A percentile compares a stretch with the other conserved stretches of the same genome.
Conservation (phyloP, 2,113 vertebrate genomes). For the Eretmochelys imbricata region DNA sequence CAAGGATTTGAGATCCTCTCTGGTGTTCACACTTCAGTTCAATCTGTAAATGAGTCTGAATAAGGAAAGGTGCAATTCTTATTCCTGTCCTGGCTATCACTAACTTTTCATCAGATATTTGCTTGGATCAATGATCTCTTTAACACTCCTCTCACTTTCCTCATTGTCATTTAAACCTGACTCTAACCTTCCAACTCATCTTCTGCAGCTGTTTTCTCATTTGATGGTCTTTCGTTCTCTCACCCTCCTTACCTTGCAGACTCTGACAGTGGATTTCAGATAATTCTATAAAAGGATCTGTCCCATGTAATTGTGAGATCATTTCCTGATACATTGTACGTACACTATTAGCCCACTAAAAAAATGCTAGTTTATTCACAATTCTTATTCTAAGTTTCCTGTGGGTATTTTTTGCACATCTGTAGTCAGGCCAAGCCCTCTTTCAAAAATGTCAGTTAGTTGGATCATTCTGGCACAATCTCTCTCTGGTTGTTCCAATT, state of each 20-base stretch:
- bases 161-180: neutral
- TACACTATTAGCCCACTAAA: neutral
- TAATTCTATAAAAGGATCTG: neutral
- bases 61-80: neutral
- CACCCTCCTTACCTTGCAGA: neutral
- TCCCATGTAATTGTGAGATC: neutral
- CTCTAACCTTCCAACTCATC: neutral
- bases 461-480: neutral
- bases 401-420: neutral
- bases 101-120: neutral
- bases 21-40: neutral
- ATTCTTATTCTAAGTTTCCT: neutral
- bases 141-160: neutral
- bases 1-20: neutral
- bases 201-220: neutral
- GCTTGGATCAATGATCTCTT: neutral
- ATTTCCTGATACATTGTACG: neutral
- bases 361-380: neutral
- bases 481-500: neutral
- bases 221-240: neutral
- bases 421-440: neutral
- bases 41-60: neutral
- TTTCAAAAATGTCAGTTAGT: neutral
- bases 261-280: neutral
- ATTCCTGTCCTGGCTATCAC: neutral